These are phyloP conservation scores for Pelodiscus sinensis DNA, from an alignment of 2,113 vertebrate genomes.

Conservation along the genomic window DNA sequence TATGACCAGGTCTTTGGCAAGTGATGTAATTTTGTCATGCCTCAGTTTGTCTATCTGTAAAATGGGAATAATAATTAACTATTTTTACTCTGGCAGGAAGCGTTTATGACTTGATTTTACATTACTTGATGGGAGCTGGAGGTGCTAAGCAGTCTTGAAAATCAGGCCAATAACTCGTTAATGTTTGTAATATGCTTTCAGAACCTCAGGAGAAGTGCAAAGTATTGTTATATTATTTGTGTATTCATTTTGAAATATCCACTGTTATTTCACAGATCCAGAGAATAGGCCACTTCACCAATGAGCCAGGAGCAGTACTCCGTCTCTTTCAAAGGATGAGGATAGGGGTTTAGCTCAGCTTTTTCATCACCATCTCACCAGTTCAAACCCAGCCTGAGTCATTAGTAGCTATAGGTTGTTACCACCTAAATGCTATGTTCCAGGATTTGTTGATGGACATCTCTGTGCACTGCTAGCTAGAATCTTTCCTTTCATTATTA, in stretches of 20 bases:
- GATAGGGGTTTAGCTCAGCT: background rate
- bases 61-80: background rate
- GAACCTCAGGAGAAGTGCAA: background rate
- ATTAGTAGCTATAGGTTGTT: background rate
- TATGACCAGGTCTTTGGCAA: accelerated
- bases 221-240: background rate
- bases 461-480: background rate
- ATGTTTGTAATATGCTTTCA: constrained; percentile 10
- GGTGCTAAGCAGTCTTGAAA: background rate
- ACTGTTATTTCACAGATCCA: background rate
- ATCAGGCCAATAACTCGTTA: constrained; percentile 3
- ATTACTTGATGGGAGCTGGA: background rate
- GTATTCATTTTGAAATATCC: background rate
- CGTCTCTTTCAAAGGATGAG: background rate
- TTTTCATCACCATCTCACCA: background rate
- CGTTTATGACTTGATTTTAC: background rate
- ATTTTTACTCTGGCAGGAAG: background rate
- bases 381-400: background rate
- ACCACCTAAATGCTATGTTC: background rate
- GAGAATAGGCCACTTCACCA: background rate
- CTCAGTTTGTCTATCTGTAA: accelerated
- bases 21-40: background rate
- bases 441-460: background rate
- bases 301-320: constrained; percentile 1
- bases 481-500: background rate